Evolutionary conservation across 2,113 vertebrate genomes (phyloP).

Genomic region (Podocnemis expansa): DNA sequence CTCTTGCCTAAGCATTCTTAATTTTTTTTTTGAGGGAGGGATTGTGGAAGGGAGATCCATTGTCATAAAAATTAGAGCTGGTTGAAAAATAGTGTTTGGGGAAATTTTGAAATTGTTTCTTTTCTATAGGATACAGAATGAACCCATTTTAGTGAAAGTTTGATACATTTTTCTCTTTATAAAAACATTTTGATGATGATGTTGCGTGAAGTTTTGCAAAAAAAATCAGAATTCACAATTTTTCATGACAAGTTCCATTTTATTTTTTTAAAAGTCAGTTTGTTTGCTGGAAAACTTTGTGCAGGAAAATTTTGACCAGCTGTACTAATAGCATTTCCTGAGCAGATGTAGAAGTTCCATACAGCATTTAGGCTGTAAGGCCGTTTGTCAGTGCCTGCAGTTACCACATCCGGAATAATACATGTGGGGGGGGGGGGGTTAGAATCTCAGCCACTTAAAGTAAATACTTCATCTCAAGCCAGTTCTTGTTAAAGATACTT

Average conservation of each 20-base stretch:
- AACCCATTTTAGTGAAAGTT: neutral
- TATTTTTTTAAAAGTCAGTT: too few species aligned
- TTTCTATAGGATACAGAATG: neutral
- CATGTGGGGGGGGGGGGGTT: neutral
- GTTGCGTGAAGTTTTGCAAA: neutral
- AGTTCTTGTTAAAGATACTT: neutral
- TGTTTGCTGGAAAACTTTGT: neutral
- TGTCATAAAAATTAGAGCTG: neutral
- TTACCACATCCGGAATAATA: neutral
- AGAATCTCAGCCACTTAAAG: neutral
- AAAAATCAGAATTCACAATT: neutral
- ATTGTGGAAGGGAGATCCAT: neutral
- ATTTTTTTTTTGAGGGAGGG: too few species aligned
- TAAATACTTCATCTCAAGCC: neutral
- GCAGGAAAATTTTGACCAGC: neutral
- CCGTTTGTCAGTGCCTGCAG: neutral
- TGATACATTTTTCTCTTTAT: neutral
- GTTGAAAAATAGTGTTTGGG: neutral
- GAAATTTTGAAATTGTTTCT: neutral
- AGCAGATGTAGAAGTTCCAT: neutral
- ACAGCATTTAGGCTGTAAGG: accelerated
- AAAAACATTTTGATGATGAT: neutral
- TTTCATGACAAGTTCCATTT: neutral
- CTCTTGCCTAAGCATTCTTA: neutral
- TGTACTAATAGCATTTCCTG: neutral